phyloP scores from a whole-genome alignment of 2,113 vertebrate genomes.

The Ophthalmolycus amberensis region DNA sequence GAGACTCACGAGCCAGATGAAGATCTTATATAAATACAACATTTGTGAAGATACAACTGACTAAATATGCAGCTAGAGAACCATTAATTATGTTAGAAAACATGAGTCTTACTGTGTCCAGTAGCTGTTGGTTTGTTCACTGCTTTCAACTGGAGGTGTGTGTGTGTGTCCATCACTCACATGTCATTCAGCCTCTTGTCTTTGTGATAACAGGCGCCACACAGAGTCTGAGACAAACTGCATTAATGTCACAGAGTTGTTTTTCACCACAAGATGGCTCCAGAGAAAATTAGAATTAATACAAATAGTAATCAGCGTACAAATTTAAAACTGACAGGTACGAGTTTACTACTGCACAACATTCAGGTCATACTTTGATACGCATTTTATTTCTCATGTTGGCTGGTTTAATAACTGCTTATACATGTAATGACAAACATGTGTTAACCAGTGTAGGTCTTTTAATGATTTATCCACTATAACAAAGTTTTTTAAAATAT shows the following conservation, averaged over 20 bases:
- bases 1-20: background rate
- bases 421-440: no score
- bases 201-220: constrained; percentile 66
- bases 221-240: constrained; percentile 28
- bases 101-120: constrained; percentile 31
- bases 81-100: background rate
- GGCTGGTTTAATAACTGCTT: no score
- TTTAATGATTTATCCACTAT: no score
- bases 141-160: constrained; percentile 20
- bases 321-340: no score
- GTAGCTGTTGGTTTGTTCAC: constrained; percentile 19
- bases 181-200: constrained; percentile 63
- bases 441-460: no score
- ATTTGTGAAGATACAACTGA: background rate
- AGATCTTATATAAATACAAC: background rate
- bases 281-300: no score
- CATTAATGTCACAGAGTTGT: background rate
- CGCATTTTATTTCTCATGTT: no score
- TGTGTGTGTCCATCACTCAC: constrained; percentile 45
- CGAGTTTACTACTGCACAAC: no score
- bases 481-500: no score
- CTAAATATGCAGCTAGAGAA: background rate
- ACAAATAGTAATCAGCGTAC: background rate
- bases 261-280: constrained; percentile 1
- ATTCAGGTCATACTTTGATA: no score